Percentiles rank a stretch among this genome's conserved stretches.
These are phyloP conservation scores for Habropoda laboriosa DNA, from an alignment of 1,140 invertebrate genomes.

Conservation along the genomic window DNA sequence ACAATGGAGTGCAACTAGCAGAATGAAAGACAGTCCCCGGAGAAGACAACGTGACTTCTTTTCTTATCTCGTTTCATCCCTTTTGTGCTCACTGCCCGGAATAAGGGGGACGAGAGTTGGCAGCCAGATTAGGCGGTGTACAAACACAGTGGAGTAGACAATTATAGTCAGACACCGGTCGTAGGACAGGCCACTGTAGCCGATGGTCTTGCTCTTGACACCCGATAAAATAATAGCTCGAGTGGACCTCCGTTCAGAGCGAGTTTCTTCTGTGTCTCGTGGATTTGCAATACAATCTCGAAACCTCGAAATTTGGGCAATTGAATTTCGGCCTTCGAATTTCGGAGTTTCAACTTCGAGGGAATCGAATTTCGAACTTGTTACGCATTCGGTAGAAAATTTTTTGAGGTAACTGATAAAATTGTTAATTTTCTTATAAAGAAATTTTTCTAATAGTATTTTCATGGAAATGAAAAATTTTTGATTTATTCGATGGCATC, in stretches of 20 bases:
- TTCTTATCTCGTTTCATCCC: slow-evolving; percentile 22
- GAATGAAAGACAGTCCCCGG: neutral
- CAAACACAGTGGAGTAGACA: slow-evolving; percentile 6
- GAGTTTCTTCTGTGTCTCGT: neutral
- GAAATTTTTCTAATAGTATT: too few species aligned
- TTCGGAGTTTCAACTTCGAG: too few species aligned
- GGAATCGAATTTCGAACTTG: too few species aligned
- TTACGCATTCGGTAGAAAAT: too few species aligned
- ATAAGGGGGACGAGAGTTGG: neutral
- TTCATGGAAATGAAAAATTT: neutral
- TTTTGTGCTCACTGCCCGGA: neutral
- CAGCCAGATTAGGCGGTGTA: neutral
- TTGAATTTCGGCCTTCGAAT: too few species aligned
- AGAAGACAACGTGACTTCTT: slow-evolving; percentile 17
- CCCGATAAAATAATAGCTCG: slow-evolving; percentile 9
- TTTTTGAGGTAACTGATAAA: too few species aligned
- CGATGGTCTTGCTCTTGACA: slow-evolving; percentile 17
- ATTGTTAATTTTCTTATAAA: too few species aligned
- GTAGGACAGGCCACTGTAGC: neutral
- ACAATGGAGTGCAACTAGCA: slow-evolving; percentile 8
- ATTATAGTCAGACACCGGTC: slow-evolving; percentile 12
- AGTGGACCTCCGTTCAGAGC: neutral
- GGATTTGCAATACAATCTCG: neutral
- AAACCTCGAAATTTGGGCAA: neutral
- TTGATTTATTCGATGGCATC: neutral